Percentiles rank a stretch among this genome's conserved stretches.
These are phyloP conservation scores for Lycia hirtaria DNA, from an alignment of 2,888 invertebrate species.

Conservation along the genomic window DNA sequence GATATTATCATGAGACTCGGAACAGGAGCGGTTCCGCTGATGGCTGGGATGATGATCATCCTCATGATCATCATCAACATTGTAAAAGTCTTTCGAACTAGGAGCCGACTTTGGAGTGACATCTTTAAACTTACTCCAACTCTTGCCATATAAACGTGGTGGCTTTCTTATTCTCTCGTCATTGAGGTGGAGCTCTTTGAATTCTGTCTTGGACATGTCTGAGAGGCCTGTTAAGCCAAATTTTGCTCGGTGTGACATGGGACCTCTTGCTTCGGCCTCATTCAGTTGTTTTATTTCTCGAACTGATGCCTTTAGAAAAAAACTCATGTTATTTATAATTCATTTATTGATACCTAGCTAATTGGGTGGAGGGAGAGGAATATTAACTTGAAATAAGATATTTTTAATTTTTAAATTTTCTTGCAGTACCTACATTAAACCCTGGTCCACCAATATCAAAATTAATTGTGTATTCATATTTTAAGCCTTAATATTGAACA, in stretches of 20 bases:
- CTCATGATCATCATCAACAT: slow-evolving; percentile 16
- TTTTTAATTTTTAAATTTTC: no score
- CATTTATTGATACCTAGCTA: no score
- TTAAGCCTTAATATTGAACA: no score
- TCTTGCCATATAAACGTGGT: slow-evolving; percentile 56
- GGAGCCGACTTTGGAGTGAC: slow-evolving; percentile 10
- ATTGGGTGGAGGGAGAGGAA: no score
- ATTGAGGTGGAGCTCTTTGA: slow-evolving; percentile 76
- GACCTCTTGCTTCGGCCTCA: slow-evolving; percentile 59
- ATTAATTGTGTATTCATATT: no score
- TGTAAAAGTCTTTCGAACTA: slow-evolving; percentile 16
- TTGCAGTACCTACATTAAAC: no score
- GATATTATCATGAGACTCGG: slow-evolving; percentile 49
- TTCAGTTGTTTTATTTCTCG: slow-evolving; percentile 79
- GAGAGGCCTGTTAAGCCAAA: slow-evolving; percentile 87
- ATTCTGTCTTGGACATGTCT: slow-evolving; percentile 87
- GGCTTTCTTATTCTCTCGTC: slow-evolving; percentile 63
- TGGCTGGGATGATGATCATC: slow-evolving; percentile 32
- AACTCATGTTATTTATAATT: neutral
- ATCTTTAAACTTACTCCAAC: slow-evolving; percentile 49
- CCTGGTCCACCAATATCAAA: no score
- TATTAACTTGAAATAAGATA: no score
- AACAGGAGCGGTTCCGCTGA: slow-evolving; percentile 30
- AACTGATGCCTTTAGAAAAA: slow-evolving; percentile 75
- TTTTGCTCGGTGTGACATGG: slow-evolving; percentile 70